Evolutionary conservation across 2,888 invertebrate species (phyloP), one percentile per base, ranked within the genome.

Genomic region (Andricus curvator): DNA sequence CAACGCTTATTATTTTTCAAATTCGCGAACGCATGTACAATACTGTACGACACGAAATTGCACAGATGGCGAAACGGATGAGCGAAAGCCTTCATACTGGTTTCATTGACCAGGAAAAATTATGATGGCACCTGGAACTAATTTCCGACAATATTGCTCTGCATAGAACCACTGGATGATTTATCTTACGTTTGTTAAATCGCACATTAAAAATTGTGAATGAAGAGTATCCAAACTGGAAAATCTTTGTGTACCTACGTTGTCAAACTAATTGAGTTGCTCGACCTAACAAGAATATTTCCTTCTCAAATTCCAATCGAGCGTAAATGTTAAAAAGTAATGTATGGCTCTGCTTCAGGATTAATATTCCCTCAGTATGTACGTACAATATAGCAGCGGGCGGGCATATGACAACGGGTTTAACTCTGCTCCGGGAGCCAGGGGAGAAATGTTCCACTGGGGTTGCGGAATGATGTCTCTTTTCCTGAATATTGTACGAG

Each of bases 401-500:
- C 51, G 33, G 29, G 33, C 51, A 74, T 56, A 51, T 29, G 51
- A 74, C 33, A 56, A 74, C 33, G 51, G 29, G 74, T 22, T 74
- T 37, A 74, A 74, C 74, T 74, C 74, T 29, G 74, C 25, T 74
- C 6, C 11, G 33, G 29, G 74, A 25, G 74, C 13, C 56, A 74
- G 13, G 56, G 56, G 74, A 74, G 56, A 56, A 68, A 51, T 25
- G 74, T n/a, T 51, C 74, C 74, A 56, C 29, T 74, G 74, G 74
- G 74, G 74, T 74, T 74, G 51, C 74, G 74, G 56, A 74, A 74
- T 74, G 33, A 74, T 74, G 74, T 56, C 56, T 74, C 51, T 74
- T 74, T 51, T 29, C 74, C 20, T 74, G 51, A 74, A 74, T 74
- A 51, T 74, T 74, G 56, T 56, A 74, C 51, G n/a, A 74, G 56